phyloP scores from a whole-genome alignment of 2,797 vertebrate species.

The Rhinatrema bivittatum region DNA sequence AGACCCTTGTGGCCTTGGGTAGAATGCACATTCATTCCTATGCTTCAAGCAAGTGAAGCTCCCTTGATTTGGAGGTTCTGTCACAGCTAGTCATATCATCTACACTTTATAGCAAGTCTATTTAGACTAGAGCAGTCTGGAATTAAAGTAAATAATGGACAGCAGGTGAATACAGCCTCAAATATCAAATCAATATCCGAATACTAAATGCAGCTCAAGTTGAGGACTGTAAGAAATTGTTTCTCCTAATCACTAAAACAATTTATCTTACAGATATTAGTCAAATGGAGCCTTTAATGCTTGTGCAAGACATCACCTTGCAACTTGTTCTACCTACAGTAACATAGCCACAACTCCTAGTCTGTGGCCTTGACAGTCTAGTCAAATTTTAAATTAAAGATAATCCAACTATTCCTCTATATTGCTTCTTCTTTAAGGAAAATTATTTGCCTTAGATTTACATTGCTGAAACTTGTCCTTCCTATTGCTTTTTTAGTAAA shows the following conservation, averaged over 20 bases:
- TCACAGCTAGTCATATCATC: not conserved
- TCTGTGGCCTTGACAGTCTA: no score
- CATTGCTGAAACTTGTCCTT: conserved; percentile 4
- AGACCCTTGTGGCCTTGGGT: no score
- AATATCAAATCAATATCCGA: conserved; percentile 1
- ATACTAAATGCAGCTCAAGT: conserved; percentile 10
- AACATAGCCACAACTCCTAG: no score
- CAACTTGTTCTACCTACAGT: no score
- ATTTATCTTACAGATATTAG: conserved; percentile 24
- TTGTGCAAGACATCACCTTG: no score
- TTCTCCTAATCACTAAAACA: conserved; percentile 6
- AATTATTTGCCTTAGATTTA: conserved; percentile 9
- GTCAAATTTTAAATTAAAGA: no score
- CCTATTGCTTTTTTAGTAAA: no score
- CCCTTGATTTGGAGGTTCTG: not conserved
- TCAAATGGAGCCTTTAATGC: conserved; percentile 10
- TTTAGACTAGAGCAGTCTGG: conserved; percentile 3
- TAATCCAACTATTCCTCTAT: no score
- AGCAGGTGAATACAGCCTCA: not conserved
- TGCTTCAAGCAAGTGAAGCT: not conserved
- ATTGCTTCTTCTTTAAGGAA: conserved; percentile 22
- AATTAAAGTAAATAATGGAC: not conserved
- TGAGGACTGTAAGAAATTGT: conserved; percentile 14
- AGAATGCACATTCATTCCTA: not conserved
- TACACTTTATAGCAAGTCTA: not conserved